Percentiles rank a stretch among this genome's conserved stretches.
phyloP scores from a whole-genome alignment of 2,888 invertebrate species.

The Zhuqinia jingwanae region DNA sequence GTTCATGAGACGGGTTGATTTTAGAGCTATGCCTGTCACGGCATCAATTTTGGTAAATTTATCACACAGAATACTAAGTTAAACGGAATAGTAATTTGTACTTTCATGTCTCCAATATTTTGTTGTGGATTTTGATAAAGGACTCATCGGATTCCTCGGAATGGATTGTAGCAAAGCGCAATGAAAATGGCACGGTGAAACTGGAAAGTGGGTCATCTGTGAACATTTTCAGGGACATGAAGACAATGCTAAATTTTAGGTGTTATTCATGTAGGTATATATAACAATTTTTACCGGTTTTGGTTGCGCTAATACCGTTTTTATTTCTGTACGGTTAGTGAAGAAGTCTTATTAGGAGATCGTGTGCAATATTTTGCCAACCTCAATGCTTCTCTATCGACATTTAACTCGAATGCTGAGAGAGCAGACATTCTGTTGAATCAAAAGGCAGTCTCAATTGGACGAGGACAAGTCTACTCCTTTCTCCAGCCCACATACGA shows the following conservation, averaged over 20 bases:
- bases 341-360: neutral
- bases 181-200: slow-evolving; percentile 4
- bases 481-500: slow-evolving; percentile 59
- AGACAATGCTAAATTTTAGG: slow-evolving; percentile 61
- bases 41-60: slow-evolving; percentile 41
- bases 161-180: slow-evolving; percentile 11
- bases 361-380: neutral
- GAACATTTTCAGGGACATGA: slow-evolving; percentile 33
- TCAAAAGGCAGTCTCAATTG: slow-evolving; percentile 39
- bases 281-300: neutral
- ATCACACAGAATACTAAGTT: no score
- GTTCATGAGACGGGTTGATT: slow-evolving; percentile 50
- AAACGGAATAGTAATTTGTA: no score
- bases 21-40: slow-evolving; percentile 13
- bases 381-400: neutral
- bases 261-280: neutral
- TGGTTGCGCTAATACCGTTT: neutral
- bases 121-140: neutral
- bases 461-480: neutral
- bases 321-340: neutral
- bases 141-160: neutral
- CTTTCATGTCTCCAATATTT: no score
- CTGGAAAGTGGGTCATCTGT: slow-evolving; percentile 40
- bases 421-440: slow-evolving; percentile 56
- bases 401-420: neutral